Evolutionary conservation across 2,113 vertebrate species (phyloP).

Genomic region (Pelmatolapia mariae): DNA sequence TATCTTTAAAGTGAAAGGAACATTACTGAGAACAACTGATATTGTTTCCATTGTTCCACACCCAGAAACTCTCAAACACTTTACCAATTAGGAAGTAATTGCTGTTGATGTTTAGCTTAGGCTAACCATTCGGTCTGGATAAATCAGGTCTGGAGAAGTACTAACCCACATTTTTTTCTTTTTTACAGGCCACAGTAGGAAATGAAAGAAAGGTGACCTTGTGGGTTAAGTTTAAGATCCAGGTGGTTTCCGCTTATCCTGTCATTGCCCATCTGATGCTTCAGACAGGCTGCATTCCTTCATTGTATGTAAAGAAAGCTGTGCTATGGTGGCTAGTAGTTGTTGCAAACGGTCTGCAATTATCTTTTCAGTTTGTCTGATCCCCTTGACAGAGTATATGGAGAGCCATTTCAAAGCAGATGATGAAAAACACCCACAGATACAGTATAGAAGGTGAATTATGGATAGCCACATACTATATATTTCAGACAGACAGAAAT

Average conservation of each 20-base stretch:
- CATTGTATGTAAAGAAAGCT: neutral
- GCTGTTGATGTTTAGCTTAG: constrained; percentile 14
- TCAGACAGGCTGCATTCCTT: constrained; percentile 29
- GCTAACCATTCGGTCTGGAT: constrained; percentile 4
- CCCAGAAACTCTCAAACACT: constrained; percentile 38
- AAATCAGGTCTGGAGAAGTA: constrained; percentile 2
- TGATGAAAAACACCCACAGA: neutral
- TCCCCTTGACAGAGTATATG: neutral
- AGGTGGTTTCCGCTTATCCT: constrained; percentile 49
- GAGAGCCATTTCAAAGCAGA: neutral
- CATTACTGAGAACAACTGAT: neutral
- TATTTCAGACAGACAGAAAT: neutral
- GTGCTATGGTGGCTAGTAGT: neutral
- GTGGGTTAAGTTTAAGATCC: constrained; percentile 43
- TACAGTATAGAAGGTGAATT: neutral
- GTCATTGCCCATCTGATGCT: constrained; percentile 17
- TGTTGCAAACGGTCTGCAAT: neutral
- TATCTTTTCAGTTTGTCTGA: neutral
- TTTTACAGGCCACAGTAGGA: neutral
- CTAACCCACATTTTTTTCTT: neutral
- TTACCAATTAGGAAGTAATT: constrained; percentile 27
- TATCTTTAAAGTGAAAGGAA: neutral
- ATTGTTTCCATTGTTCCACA: neutral
- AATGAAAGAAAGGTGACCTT: constrained; percentile 39
- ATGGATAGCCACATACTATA: neutral